Conservation (phyloP, 2,797 vertebrate genomes). For the Lepidocolaptes lacrymiger region DNA sequence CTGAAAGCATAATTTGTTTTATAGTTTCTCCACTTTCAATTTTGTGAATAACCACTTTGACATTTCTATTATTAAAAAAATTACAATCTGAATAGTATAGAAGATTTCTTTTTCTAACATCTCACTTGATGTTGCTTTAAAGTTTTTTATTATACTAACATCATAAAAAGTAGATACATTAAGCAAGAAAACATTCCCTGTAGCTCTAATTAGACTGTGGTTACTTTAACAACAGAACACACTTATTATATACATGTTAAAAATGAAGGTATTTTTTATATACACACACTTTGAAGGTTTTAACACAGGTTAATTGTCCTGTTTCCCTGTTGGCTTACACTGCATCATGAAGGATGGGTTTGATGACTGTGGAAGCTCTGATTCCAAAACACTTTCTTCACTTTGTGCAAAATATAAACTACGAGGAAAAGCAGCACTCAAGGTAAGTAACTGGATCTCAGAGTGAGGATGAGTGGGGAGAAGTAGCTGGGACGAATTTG, state of each 20-base stretch:
- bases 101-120: neutral
- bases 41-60: neutral
- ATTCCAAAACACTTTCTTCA: neutral
- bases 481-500: neutral
- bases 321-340: neutral
- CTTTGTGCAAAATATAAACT: neutral
- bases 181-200: neutral
- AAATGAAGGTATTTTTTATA: neutral
- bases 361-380: neutral
- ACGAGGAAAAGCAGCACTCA: neutral
- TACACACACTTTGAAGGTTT: neutral
- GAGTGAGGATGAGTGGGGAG: neutral
- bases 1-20: neutral
- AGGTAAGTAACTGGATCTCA: neutral
- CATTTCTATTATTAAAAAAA: neutral
- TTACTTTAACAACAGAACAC: conserved; percentile 1
- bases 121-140: neutral
- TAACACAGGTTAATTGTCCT: neutral
- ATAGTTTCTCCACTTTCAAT: neutral
- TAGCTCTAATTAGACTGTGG: neutral
- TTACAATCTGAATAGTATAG: neutral
- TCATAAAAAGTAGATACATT: neutral
- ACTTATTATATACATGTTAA: neutral
- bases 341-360: neutral
- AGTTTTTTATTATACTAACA: neutral